Evolutionary conservation across 2,113 vertebrate genomes (phyloP).

Genomic region (Corydoras sp.): DNA sequence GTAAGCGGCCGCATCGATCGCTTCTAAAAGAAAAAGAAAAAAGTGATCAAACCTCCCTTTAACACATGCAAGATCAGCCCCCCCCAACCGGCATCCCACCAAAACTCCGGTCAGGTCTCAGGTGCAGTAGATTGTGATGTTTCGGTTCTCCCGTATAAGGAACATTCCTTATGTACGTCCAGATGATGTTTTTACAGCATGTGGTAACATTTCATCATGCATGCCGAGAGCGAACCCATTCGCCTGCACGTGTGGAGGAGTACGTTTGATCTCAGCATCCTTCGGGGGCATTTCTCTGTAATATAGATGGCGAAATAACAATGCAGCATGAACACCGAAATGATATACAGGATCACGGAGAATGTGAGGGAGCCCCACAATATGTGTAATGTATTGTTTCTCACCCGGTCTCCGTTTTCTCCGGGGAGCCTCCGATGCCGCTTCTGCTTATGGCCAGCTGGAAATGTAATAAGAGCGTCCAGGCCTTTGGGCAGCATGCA

Average conservation of each 20-base stretch:
- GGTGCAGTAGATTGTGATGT: constrained; percentile 1
- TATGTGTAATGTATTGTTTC: background rate
- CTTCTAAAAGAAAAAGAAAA: background rate
- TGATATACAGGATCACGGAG: background rate
- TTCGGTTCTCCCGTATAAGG: background rate
- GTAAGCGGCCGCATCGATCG: background rate
- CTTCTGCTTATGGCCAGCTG: constrained; percentile 30
- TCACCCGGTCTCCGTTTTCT: background rate
- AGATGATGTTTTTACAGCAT: background rate
- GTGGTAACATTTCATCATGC: no score
- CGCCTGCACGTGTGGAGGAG: background rate
- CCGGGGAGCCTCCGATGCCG: constrained; percentile 8
- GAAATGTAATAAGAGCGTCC: constrained; percentile 39
- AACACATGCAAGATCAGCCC: no score
- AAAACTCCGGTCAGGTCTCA: background rate
- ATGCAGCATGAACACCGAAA: background rate
- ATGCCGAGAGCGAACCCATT: background rate
- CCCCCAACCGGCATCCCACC: no score
- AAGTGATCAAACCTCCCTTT: no score
- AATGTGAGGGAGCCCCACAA: background rate
- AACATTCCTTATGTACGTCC: constrained; percentile 4
- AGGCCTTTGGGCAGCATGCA: constrained; percentile 32
- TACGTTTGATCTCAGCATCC: background rate
- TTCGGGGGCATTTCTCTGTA: background rate
- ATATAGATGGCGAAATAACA: background rate